These are phyloP conservation scores for Eulemur macaco DNA, from an alignment of 2,113 vertebrate genomes.

Conservation along the genomic window DNA sequence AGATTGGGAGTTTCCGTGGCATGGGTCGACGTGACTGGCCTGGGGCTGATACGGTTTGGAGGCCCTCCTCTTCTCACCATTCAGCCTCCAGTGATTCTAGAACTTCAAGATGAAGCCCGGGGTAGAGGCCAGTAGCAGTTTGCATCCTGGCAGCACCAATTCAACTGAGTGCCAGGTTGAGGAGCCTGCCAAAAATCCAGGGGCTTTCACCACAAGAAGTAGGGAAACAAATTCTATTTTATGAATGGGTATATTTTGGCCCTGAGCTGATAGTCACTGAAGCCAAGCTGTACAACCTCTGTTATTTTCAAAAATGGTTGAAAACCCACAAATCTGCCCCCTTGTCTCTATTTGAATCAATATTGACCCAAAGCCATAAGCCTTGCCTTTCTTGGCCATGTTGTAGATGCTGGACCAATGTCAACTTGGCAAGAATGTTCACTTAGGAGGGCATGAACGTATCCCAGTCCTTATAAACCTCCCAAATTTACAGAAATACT, in stretches of 20 bases:
- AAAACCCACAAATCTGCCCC: not conserved
- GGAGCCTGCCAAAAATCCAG: not conserved
- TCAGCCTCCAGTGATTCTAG: not conserved
- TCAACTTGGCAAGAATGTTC: not conserved
- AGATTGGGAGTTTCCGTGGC: not conserved
- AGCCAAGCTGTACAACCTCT: not conserved
- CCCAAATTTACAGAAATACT: not conserved
- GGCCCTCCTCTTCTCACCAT: not conserved
- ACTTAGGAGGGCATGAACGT: not conserved
- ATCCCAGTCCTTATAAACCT: not conserved
- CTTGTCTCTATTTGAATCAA: not conserved
- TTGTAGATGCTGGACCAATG: not conserved
- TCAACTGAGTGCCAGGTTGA: not conserved
- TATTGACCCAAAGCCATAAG: not conserved
- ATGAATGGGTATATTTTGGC: constrained; percentile 30
- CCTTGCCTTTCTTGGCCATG: not conserved
- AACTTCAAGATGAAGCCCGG: not conserved
- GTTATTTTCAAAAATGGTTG: not conserved
- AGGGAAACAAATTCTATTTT: constrained; percentile 12
- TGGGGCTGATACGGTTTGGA: rapidly evolving
- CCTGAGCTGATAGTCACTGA: not conserved
- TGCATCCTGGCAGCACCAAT: not conserved
- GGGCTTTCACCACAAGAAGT: not conserved
- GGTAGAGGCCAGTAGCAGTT: not conserved
- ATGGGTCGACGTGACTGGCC: rapidly evolving